phyloP scores from a whole-genome alignment of 2,797 vertebrate genomes.

The Acanthurus tractus region DNA sequence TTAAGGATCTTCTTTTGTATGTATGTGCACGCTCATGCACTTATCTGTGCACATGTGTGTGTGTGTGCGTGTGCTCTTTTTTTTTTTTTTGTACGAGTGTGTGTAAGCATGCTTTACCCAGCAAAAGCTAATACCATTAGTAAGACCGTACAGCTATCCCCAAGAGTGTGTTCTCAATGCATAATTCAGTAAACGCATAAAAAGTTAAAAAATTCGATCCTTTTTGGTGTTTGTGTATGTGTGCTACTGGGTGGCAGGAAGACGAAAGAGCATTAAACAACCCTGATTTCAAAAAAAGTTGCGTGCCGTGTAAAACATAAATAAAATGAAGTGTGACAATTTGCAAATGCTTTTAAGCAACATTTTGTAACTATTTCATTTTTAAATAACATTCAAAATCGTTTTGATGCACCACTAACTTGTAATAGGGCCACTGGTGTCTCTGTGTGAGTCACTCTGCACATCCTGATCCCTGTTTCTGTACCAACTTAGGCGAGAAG shows the following conservation, averaged over 20 bases:
- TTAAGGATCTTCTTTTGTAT: conserved; percentile 12
- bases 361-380: no score
- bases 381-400: no score
- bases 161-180: conserved; percentile 65
- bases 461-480: no score
- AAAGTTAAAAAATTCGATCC: conserved; percentile 55
- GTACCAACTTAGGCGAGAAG: no score
- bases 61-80: conserved; percentile 1
- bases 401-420: no score
- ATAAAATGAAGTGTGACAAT: no score
- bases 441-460: no score
- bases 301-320: no score
- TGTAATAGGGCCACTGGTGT: no score
- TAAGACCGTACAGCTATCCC: conserved; percentile 58
- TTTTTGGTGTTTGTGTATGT: conserved; percentile 57
- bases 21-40: conserved; percentile 3
- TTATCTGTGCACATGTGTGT: conserved; percentile 14
- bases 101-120: conserved; percentile 57
- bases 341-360: no score
- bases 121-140: conserved; percentile 66
- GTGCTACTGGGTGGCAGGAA: conserved; percentile 36
- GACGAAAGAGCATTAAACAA: conserved; percentile 12
- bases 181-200: conserved; percentile 77
- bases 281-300: no score
- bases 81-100: conserved; percentile 20